Base-by-base conservation (phyloP, 2,797 vertebrate species). In the Emydoidea blandingii region DNA sequence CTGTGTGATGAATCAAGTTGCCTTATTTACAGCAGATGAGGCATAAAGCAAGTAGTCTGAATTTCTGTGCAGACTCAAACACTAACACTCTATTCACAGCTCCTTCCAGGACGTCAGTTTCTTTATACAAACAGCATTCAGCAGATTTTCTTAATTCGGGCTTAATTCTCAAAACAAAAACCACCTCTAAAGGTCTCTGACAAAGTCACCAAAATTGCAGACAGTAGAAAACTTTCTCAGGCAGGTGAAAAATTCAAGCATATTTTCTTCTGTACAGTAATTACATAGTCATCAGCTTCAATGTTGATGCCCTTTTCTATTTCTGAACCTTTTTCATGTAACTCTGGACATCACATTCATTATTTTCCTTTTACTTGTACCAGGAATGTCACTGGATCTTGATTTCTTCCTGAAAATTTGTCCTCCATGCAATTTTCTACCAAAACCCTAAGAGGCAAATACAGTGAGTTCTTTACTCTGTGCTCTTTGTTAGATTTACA, bases 51-150 rank as follows among this genome's bases (percentile, higher is more conserved):
- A 62, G 15, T 62, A 62, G 31, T 62, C 31, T 62, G 59, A 62
- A 62, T 29, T 62, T 62, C 59, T 62, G 31, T 34, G 59, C 31
- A 62, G 29, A 16, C 59, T 34, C 59, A 34, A 62, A 34, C n/a
- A 74, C 23, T 74, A 72, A 23, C 4, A 18, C 11, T 21, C 34
- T 37, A 74, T 37, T 74, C 19, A 34, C 59, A 74, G 68, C 12
- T 74, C 37, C 68, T 74, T 44, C 68, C 68, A 74, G 23, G 68
- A 62, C 5, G 5, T 25, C 68, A 74, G 37, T 5, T 10, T n/a
- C 19, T 52, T 50, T 12, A 1, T 16, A 4, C 2, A 52, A 90
- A 16, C 5, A 14, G 0, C 25, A 5, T 44, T 37, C 9, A 41
- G 37, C 2, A 41, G 19, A 37, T 74, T 37, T 25, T 44, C 37